Base-by-base conservation (phyloP, 2,113 vertebrate genomes). In the Psophia crepitans region DNA sequence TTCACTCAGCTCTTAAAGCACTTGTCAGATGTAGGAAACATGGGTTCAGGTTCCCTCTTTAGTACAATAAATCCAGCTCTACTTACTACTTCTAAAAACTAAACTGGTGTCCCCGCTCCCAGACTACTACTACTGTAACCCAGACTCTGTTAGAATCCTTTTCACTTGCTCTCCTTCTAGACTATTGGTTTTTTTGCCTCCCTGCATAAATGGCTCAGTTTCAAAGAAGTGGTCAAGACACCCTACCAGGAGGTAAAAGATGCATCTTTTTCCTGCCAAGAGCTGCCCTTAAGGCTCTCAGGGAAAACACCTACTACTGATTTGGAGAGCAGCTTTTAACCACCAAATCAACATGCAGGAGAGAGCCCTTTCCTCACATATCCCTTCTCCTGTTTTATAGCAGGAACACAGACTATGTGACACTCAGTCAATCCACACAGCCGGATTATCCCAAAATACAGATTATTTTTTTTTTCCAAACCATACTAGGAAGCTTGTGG, bases 161-260 rank as follows among this genome's bases (percentile, higher is more conserved):
- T 86, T 27, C 6, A 48, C 39, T 82, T 68, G 30, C 44, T 86
- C 60, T 58, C 37, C 48, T 93, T 69, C 33, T 51, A 56, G 19
- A 71, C 30, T 46, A 57, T 27, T 8, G 27, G 69, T 7, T 12
- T 22, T 18, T 17, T 14, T 14, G 1, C 3, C 0, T 18, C 57
- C 30, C 60, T 14, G 10, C 66, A 60, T 44, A 74, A 85, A 66
- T 4, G 39, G 41, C 54, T 91, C 27, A 12, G n/a, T 66, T 91
- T 92, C 89, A 94, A 92, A 94, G 23, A 89, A 77, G 54, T 69
- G 73, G 58, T 37, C 0, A 5, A 74, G 58, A 70, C 49, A 41
- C 44, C 24, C 49, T 39, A 89, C 22, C 11, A 60, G 71, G 73
- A 95, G 27, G 49, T 35, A 49, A 56, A 39, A 65, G 43, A 53